Conservation (phyloP, 2,113 vertebrate genomes). For the Tachycineta bicolor region DNA sequence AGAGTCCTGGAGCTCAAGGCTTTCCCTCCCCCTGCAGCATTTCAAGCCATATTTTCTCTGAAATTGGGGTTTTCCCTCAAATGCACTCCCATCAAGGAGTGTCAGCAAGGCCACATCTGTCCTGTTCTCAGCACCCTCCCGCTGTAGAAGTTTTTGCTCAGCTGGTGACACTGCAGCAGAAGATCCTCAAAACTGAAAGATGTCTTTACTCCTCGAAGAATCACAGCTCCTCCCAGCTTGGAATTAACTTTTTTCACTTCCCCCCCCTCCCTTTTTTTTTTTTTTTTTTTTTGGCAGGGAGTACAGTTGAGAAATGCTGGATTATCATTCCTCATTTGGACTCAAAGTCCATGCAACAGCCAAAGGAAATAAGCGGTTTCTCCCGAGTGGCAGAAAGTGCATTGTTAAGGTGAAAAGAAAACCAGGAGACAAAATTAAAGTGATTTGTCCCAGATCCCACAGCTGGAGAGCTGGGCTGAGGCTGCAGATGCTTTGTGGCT, state of each 20-base stretch:
- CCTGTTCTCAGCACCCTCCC: not conserved
- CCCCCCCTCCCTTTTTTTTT: too few relatives aligned
- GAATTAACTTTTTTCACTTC: not conserved
- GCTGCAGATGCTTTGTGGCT: not conserved
- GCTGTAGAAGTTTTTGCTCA: not conserved
- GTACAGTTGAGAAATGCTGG: not conserved
- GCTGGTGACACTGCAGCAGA: not conserved
- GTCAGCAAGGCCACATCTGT: fast-evolving
- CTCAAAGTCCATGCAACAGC: not conserved
- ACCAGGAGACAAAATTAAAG: not conserved
- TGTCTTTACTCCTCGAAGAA: not conserved
- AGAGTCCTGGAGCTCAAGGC: too few relatives aligned
- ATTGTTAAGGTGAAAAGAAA: not conserved
- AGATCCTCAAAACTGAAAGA: not conserved
- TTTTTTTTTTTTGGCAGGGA: not conserved
- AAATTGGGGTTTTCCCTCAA: not conserved
- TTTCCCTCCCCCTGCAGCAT: not conserved
- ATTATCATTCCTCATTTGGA: not conserved
- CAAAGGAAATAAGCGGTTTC: not conserved
- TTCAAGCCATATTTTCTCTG: not conserved
- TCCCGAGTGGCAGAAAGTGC: not conserved
- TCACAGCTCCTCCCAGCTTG: not conserved
- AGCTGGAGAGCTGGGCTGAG: not conserved
- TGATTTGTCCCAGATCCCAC: not conserved
- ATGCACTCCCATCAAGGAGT: fast-evolving